phyloP scores from a whole-genome alignment of 2,888 invertebrate genomes.

The Pseudococcus jackbeardsleyi region DNA sequence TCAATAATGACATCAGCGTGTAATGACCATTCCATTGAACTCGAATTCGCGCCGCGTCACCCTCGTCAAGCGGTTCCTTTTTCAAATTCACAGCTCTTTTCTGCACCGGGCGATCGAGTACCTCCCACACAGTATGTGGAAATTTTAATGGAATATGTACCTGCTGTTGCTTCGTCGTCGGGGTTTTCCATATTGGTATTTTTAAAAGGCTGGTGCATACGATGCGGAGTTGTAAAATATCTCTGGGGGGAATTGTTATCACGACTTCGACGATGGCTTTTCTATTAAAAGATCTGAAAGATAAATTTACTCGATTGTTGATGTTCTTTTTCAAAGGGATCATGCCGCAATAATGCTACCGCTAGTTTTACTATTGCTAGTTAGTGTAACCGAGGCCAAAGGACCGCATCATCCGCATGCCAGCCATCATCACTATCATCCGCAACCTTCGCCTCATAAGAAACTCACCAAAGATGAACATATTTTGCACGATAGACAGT shows the following conservation, averaged over 20 bases:
- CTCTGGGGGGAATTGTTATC: conserved; percentile 25
- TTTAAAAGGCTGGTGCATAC: background rate
- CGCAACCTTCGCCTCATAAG: conserved; percentile 74
- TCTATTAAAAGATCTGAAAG: background rate
- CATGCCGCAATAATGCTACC: conserved; percentile 51
- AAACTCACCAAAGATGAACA: conserved; percentile 80
- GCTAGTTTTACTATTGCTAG: conserved; percentile 61
- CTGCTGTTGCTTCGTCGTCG: conserved; percentile 1
- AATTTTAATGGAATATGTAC: conserved; percentile 46
- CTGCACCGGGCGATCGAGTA: background rate
- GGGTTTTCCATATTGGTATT: background rate
- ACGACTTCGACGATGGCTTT: background rate
- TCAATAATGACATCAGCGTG: conserved; percentile 63
- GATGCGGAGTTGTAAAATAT: background rate
- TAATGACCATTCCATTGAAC: conserved; percentile 65
- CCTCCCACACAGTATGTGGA: conserved; percentile 56
- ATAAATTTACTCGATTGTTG: conserved; percentile 9
- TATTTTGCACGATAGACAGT: conserved; percentile 83
- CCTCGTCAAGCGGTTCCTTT: conserved; percentile 40
- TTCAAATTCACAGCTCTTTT: conserved; percentile 47
- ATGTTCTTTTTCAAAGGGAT: conserved; percentile 24
- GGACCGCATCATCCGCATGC: conserved; percentile 66
- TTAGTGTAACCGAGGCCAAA: conserved; percentile 56
- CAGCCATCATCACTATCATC: conserved; percentile 77
- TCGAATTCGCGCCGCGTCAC: conserved; percentile 45